phyloP scores from a whole-genome alignment of 2,888 invertebrate genomes.

The Thera obeliscata region DNA sequence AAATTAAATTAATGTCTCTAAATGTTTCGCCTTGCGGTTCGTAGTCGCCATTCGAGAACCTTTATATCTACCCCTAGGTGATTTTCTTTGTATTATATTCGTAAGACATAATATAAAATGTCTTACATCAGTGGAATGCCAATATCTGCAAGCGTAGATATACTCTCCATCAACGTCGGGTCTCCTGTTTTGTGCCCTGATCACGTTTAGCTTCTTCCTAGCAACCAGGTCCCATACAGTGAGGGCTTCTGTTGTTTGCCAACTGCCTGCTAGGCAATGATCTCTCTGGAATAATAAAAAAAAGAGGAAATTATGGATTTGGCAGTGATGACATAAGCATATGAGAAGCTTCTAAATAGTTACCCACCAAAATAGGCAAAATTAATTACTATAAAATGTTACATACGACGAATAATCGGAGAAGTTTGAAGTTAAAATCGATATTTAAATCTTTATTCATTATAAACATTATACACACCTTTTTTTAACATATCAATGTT shows the following conservation, averaged over 20 bases:
- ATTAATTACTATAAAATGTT: not conserved
- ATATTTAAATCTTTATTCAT: too few relatives aligned
- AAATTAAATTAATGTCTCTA: too few relatives aligned
- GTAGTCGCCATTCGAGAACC: too few relatives aligned
- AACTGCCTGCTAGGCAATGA: slow-evolving; percentile 82
- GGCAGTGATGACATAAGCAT: too few relatives aligned
- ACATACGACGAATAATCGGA: not conserved
- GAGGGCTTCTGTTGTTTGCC: slow-evolving; percentile 81
- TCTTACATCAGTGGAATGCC: slow-evolving; percentile 66
- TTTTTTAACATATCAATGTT: not conserved
- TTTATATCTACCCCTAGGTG: too few relatives aligned
- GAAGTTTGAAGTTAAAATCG: not conserved
- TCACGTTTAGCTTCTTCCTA: slow-evolving; percentile 71
- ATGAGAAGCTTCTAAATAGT: too few relatives aligned
- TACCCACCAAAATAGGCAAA: too few relatives aligned
- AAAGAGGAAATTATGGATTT: too few relatives aligned
- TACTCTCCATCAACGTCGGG: slow-evolving; percentile 83
- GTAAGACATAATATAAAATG: not conserved
- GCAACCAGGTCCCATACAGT: slow-evolving; percentile 83
- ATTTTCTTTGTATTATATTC: too few relatives aligned
- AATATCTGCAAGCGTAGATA: slow-evolving; percentile 82
- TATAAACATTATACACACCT: not conserved
- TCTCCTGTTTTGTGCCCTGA: slow-evolving; percentile 79
- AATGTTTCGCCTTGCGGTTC: too few relatives aligned
- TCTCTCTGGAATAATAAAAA: slow-evolving; percentile 65